Conservation (phyloP, 2,797 vertebrate genomes). For the Manis crassicaudata region DNA sequence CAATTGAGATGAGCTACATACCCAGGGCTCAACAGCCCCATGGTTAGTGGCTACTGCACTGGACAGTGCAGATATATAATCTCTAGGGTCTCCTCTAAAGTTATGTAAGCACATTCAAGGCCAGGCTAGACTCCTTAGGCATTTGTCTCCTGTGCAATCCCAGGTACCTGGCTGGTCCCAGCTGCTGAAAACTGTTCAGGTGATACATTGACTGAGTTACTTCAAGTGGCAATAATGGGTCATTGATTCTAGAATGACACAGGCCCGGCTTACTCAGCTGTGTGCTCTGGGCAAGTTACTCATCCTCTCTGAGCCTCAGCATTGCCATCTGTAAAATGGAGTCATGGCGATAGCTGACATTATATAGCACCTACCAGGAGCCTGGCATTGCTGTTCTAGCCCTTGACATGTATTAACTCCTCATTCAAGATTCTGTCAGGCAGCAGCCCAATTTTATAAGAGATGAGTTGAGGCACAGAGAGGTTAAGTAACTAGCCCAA, state of each 20-base stretch:
- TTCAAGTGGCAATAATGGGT: background rate
- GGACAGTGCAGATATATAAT: background rate
- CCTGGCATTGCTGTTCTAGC: fast-evolving
- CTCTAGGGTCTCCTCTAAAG: background rate
- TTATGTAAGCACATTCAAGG: background rate
- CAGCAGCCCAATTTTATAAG: background rate
- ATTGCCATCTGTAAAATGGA: background rate
- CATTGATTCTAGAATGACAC: background rate
- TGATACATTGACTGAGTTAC: background rate
- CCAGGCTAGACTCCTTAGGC: background rate
- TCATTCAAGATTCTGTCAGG: background rate
- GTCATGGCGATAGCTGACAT: background rate
- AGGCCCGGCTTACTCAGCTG: background rate
- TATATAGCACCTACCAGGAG: fast-evolving
- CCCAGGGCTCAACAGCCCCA: fast-evolving
- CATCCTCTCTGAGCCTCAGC: background rate
- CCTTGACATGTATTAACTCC: background rate
- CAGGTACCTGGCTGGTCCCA: background rate
- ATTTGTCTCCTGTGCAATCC: background rate
- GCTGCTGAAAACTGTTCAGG: background rate
- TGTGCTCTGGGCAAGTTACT: no score
- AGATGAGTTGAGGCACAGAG: background rate
- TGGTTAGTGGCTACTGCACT: fast-evolving
- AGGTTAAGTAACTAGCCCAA: background rate
- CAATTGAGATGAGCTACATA: fast-evolving